A percentile compares a stretch with the other conserved stretches of the same genome.
Conservation (phyloP, 2,113 vertebrate genomes). For the Coregonus clupeaformis region DNA sequence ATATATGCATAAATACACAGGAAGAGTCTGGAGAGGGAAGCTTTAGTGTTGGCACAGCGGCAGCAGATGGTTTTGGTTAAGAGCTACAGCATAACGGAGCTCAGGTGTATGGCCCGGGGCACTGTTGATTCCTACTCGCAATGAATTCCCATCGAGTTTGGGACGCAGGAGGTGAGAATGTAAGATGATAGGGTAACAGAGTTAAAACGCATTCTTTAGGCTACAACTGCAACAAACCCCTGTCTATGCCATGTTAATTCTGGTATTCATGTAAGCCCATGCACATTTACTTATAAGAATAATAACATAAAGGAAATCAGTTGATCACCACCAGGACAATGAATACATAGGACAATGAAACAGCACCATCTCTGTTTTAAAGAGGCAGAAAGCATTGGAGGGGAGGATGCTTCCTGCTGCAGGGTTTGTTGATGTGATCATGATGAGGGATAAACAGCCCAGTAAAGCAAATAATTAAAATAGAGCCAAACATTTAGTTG, state of each 20-base stretch:
- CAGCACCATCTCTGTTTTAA: neutral
- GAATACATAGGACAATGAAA: neutral
- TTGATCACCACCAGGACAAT: no score
- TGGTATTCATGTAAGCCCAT: no score
- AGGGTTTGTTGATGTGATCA: neutral
- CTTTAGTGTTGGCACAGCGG: constrained; percentile 42
- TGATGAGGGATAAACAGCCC: constrained; percentile 29
- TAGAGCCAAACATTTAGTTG: constrained; percentile 26
- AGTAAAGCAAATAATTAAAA: constrained; percentile 52
- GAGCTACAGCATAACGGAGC: constrained; percentile 59
- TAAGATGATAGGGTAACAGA: neutral
- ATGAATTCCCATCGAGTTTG: constrained; percentile 15
- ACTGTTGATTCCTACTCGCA: constrained; percentile 33
- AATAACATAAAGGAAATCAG: no score
- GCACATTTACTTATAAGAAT: no score
- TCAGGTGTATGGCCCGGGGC: constrained; percentile 69
- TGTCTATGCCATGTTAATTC: no score
- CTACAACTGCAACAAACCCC: no score
- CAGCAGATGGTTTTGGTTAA: constrained; percentile 64
- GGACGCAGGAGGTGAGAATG: neutral
- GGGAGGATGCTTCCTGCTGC: neutral
- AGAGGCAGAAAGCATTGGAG: neutral
- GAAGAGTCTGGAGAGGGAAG: constrained; percentile 53
- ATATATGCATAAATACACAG: constrained; percentile 36
- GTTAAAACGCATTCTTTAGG: no score